Evolutionary conservation across 2,888 invertebrate species (phyloP).

Genomic region (Alloscopus bannaensis): DNA sequence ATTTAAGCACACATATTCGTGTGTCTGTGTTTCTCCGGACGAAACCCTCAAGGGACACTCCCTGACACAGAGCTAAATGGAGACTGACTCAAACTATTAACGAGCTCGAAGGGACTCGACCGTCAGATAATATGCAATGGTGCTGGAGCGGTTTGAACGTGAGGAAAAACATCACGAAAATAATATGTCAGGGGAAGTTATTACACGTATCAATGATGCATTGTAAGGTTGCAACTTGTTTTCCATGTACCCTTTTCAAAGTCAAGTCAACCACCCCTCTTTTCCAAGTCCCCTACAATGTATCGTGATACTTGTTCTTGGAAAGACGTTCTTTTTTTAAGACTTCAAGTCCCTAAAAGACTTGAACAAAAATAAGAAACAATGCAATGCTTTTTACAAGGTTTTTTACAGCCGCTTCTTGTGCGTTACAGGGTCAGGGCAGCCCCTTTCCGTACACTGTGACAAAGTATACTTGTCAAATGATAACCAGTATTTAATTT

Average conservation of each 20-base stretch:
- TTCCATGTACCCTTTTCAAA: constrained; percentile 5
- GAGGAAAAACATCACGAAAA: no score
- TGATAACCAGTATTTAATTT: no score
- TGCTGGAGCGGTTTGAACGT: no score
- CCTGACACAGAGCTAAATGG: constrained; percentile 49
- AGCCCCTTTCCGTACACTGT: constrained; percentile 21
- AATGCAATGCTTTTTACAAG: background rate
- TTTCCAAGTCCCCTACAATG: constrained; percentile 4
- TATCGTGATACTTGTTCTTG: no score
- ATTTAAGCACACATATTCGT: no score
- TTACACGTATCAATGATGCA: no score
- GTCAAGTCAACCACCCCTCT: background rate
- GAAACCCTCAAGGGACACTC: constrained; percentile 58
- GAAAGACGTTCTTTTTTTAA: background rate
- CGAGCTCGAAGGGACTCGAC: constrained; percentile 46
- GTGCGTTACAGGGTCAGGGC: no score
- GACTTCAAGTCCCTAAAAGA: background rate
- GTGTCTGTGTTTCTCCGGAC: no score
- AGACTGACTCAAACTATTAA: constrained; percentile 57
- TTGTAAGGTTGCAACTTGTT: no score
- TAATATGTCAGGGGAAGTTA: constrained; percentile 19
- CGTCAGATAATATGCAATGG: constrained; percentile 4
- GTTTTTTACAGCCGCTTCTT: constrained; percentile 8
- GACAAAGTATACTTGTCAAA: constrained; percentile 61
- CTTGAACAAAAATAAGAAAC: constrained; percentile 12